Conservation (phyloP, 2,113 vertebrate species). For the Onychostruthus taczanowskii region DNA sequence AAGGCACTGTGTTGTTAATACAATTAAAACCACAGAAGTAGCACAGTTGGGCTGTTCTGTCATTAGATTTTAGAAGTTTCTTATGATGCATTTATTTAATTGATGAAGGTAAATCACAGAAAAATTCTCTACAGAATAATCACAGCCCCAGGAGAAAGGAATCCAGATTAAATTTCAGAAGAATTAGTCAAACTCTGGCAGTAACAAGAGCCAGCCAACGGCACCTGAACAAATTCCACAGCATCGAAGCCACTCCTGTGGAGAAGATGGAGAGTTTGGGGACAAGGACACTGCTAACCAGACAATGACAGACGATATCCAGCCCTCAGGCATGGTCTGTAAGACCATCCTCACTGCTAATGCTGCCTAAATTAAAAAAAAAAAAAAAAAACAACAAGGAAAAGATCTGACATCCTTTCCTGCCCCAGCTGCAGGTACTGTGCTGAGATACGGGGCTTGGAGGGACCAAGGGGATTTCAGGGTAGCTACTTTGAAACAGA, state of each 20-base stretch:
- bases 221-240: not conserved
- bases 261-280: not conserved
- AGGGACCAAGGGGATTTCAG: not conserved
- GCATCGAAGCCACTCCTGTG: not conserved
- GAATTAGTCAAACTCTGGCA: not conserved
- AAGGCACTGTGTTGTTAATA: not conserved
- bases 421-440: not conserved
- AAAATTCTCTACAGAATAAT: not conserved
- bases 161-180: not conserved
- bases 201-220: not conserved
- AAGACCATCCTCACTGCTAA: not conserved
- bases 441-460: fast-evolving
- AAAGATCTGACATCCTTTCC: not conserved
- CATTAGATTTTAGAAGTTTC: not conserved
- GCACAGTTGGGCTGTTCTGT: not conserved
- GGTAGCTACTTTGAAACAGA: not conserved
- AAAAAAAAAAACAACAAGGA: not conserved
- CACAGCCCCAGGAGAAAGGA: not conserved
- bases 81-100: not conserved
- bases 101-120: not conserved
- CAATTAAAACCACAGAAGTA: not conserved
- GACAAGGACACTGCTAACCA: not conserved
- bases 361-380: not conserved
- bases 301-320: not conserved
- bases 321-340: not conserved